phyloP scores from a whole-genome alignment of 2,113 vertebrate species.

The Dromaius novaehollandiae region DNA sequence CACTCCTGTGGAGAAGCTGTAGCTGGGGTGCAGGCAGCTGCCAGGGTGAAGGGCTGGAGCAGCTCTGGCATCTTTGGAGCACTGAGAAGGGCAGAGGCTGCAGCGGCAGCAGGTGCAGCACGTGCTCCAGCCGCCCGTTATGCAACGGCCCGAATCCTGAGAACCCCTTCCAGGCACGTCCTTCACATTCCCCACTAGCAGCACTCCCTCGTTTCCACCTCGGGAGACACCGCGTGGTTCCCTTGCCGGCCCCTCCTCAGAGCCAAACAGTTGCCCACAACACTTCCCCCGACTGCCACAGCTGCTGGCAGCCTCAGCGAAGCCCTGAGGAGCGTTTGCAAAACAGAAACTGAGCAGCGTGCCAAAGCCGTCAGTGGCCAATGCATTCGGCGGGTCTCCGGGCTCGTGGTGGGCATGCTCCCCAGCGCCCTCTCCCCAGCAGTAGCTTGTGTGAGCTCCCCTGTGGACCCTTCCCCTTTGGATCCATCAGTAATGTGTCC shows the following conservation, averaged over 20 bases:
- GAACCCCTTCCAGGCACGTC: constrained; percentile 32
- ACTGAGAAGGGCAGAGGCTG: neutral
- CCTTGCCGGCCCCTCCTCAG: neutral
- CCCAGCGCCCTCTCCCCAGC: neutral
- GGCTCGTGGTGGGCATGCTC: neutral
- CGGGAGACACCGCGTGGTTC: fast-evolving
- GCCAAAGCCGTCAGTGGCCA: fast-evolving
- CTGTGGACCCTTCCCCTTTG: neutral
- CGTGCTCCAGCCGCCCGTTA: fast-evolving
- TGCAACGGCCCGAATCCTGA: neutral
- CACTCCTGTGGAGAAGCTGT: fast-evolving
- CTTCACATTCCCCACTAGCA: neutral
- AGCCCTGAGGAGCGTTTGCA: neutral
- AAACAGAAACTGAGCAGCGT: fast-evolving
- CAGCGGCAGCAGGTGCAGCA: neutral
- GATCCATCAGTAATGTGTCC: neutral
- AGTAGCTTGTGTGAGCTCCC: neutral
- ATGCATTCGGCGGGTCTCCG: fast-evolving
- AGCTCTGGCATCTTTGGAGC: fast-evolving
- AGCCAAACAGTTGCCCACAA: neutral
- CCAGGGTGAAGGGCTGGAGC: fast-evolving
- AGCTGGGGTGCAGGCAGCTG: neutral
- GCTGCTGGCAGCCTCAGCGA: neutral
- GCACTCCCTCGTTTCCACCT: fast-evolving
- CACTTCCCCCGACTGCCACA: neutral